Percentiles rank a stretch among this genome's conserved stretches.
These are phyloP conservation scores for Corynorhinus townsendii DNA, from an alignment of 2,113 vertebrate genomes.

Conservation along the genomic window DNA sequence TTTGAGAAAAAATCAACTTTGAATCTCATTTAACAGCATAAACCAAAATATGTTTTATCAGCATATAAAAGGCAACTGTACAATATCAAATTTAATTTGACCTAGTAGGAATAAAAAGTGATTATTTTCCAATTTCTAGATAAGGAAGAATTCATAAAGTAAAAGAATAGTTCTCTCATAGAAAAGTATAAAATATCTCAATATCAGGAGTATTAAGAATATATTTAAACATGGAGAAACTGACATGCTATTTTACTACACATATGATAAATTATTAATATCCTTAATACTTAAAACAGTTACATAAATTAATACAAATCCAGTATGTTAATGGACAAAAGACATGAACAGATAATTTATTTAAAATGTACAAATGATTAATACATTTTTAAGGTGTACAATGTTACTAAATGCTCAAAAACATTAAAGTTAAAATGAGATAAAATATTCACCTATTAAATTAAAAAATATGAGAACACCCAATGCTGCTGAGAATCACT, in stretches of 20 bases:
- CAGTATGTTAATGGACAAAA: background rate
- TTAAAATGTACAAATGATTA: background rate
- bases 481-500: background rate
- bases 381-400: background rate
- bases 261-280: background rate
- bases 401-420: conserved; percentile 5
- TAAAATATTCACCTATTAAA: background rate
- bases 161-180: background rate
- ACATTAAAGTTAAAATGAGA: background rate
- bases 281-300: background rate
- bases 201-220: background rate
- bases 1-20: conserved; percentile 15
- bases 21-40: background rate
- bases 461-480: conserved; percentile 4
- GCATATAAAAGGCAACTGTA: background rate
- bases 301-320: background rate
- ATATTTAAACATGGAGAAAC: background rate
- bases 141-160: background rate
- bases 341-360: background rate
- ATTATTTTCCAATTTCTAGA: background rate
- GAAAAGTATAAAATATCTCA: background rate
- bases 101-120: conserved; percentile 14
- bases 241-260: background rate
- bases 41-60: background rate
- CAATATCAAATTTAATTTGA: conserved; percentile 22